These are phyloP conservation scores for Tipula confusa DNA, from an alignment of 2,888 invertebrate species.

Conservation along the genomic window DNA sequence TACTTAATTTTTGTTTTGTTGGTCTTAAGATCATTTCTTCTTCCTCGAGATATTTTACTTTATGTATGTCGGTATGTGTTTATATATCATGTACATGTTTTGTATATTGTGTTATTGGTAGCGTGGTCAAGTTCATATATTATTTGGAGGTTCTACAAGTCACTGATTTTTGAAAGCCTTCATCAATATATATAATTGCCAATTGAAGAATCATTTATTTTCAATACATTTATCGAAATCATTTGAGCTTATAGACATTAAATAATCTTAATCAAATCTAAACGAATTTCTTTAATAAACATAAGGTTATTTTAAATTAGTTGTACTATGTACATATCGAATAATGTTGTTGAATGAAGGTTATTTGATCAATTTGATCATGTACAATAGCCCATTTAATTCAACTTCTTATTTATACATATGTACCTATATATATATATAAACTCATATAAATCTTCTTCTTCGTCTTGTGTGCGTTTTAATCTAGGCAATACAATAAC, in stretches of 20 bases:
- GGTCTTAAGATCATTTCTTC: background rate
- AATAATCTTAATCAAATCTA: background rate
- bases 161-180: background rate
- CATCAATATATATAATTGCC: background rate
- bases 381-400: constrained; percentile 1
- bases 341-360: background rate
- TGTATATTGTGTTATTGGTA: background rate
- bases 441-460: too few species aligned
- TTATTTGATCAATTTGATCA: background rate
- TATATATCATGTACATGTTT: background rate
- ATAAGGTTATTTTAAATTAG: background rate
- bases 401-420: background rate
- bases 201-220: background rate
- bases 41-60: background rate
- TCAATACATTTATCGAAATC: background rate
- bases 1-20: background rate
- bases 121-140: background rate
- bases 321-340: background rate
- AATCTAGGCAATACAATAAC: background rate
- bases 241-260: background rate
- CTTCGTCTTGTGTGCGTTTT: background rate
- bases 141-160: background rate
- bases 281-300: background rate
- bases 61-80: background rate
- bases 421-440: too few species aligned